Conservation (phyloP, 2,797 vertebrate genomes). For the Enteromius mattozi region DNA sequence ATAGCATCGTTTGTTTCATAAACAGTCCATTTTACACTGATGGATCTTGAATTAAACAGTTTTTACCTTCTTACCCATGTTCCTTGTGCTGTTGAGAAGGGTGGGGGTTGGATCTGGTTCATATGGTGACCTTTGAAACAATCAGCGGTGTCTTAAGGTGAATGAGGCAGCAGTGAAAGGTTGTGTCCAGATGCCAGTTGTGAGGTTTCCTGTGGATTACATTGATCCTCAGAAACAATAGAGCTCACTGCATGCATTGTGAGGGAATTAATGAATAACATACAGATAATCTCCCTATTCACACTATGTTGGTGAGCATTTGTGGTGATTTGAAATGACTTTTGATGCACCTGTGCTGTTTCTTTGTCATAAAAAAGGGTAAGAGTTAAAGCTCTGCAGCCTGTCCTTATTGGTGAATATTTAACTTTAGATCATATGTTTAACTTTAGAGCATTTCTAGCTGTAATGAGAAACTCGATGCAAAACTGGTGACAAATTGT, state of each 20-base stretch:
- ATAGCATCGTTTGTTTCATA: background rate
- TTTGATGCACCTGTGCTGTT: background rate
- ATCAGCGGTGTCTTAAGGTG: constrained; percentile 63
- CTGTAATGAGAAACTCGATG: background rate
- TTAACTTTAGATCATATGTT: background rate
- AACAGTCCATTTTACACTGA: background rate
- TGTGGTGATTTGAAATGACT: constrained; percentile 17
- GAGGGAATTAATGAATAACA: constrained; percentile 67
- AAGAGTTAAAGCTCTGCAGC: background rate
- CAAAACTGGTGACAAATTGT: background rate
- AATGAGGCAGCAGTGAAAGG: constrained; percentile 54
- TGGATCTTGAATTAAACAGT: background rate
- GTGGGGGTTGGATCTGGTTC: constrained; percentile 44
- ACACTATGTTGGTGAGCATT: constrained; percentile 35
- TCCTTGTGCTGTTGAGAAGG: background rate
- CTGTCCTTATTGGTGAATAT: background rate
- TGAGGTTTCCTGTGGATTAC: constrained; percentile 66
- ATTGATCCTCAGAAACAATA: constrained; percentile 77
- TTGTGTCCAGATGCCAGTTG: constrained; percentile 39
- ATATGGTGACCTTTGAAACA: constrained; percentile 75
- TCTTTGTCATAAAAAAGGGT: background rate
- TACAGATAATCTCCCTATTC: constrained; percentile 53
- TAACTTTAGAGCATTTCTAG: background rate
- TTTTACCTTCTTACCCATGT: background rate
- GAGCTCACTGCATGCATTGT: constrained; percentile 54